Percentiles rank a stretch among this genome's conserved stretches.
These are phyloP conservation scores for Trichoplax adhaerens DNA, from an alignment of 37 sponge, comb jelly and placozoan genomes.

Conservation along the genomic window DNA sequence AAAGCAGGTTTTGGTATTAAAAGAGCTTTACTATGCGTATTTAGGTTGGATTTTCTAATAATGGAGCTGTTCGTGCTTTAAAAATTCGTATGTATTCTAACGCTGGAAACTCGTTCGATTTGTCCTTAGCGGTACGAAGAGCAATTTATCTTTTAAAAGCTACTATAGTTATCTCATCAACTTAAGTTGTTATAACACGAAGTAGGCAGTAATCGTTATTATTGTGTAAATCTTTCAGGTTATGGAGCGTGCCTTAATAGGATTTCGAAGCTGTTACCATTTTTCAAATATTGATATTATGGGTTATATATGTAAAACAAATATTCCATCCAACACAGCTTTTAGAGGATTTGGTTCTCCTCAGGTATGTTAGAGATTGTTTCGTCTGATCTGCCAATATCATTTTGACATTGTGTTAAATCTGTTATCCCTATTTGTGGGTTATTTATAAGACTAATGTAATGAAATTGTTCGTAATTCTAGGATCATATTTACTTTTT, in stretches of 20 bases:
- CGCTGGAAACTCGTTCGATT: constrained; percentile 44
- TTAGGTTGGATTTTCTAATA: constrained; percentile 51
- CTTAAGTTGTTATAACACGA: not conserved
- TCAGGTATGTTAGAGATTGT: constrained; percentile 29
- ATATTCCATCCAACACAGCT: constrained; percentile 67
- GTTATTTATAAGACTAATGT: no score
- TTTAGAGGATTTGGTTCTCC: constrained; percentile 83
- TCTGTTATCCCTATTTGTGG: no score
- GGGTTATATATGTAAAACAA: constrained; percentile 42
- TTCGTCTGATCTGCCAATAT: no score
- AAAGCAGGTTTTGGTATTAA: no score
- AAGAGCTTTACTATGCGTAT: not conserved
- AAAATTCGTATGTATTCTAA: constrained; percentile 47
- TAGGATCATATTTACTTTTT: no score
- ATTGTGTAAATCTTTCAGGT: constrained; percentile 19
- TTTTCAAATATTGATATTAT: constrained; percentile 33
- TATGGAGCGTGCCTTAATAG: constrained; percentile 35
- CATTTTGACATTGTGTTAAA: no score
- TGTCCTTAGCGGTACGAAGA: constrained; percentile 27
- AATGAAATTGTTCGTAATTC: no score
- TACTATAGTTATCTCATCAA: no score
- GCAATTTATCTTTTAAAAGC: not conserved
- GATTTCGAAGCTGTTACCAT: constrained; percentile 45
- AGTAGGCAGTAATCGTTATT: not conserved
- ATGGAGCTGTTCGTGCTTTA: constrained; percentile 38